phyloP scores from a whole-genome alignment of 2,113 vertebrate genomes.

The Xenopus tropicalis region DNA sequence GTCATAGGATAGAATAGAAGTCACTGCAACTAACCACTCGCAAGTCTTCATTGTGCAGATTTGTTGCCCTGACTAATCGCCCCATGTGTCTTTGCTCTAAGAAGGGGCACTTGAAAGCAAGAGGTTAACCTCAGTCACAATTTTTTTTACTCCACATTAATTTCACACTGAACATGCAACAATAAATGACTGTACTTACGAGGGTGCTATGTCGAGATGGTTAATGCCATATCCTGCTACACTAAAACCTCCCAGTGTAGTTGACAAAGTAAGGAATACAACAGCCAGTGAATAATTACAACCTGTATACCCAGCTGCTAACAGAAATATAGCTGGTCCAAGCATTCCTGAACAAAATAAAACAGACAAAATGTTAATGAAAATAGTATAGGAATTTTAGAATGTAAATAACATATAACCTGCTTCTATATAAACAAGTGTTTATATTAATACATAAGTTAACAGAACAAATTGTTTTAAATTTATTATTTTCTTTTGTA shows the following conservation, averaged over 20 bases:
- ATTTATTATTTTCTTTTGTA: no score
- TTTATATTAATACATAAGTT: background rate
- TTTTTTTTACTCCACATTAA: no score
- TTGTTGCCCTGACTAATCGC: no score
- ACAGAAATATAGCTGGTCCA: conserved; percentile 84
- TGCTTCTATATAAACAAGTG: no score
- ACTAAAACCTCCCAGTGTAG: conserved; percentile 83
- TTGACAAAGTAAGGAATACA: conserved; percentile 85
- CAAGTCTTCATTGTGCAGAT: no score
- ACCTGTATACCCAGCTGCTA: conserved; percentile 83
- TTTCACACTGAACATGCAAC: no score
- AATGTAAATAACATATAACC: no score
- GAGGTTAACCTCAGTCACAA: no score
- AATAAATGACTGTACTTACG: conserved; percentile 70
- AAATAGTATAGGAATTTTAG: background rate
- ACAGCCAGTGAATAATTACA: conserved; percentile 84
- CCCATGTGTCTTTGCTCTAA: no score
- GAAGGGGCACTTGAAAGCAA: no score
- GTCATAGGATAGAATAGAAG: no score
- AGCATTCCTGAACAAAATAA: conserved; percentile 77
- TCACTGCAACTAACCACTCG: no score
- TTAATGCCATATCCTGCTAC: conserved; percentile 93
- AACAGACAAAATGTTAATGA: background rate
- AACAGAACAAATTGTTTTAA: background rate
- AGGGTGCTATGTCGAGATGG: conserved; percentile 96